Percentiles rank a stretch among this genome's conserved stretches.
phyloP scores from a whole-genome alignment of 2,888 invertebrate genomes.

The Pseudeuparius sepicola region DNA sequence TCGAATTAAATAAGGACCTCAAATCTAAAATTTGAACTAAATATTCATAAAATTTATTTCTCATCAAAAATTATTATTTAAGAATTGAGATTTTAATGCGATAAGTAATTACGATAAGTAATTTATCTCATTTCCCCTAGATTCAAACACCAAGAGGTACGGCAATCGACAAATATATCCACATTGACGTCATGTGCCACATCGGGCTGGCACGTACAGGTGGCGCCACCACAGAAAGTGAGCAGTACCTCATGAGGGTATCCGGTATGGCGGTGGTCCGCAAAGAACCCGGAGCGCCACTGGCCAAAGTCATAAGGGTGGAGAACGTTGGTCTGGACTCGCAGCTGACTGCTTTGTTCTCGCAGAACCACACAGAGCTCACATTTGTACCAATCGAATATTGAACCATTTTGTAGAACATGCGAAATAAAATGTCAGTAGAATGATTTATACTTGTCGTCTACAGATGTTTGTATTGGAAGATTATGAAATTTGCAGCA shows the following conservation, averaged over 20 bases:
- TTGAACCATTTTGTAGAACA: conserved; percentile 4
- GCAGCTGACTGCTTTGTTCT: conserved; percentile 55
- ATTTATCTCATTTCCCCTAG: conserved; percentile 26
- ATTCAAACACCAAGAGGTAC: conserved; percentile 32
- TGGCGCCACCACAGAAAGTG: conserved; percentile 46
- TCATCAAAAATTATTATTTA: too few species aligned
- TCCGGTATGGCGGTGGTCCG: conserved; percentile 56
- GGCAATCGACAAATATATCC: conserved; percentile 54
- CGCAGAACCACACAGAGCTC: conserved; percentile 54
- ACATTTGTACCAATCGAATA: conserved; percentile 46
- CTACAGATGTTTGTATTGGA: too few species aligned
- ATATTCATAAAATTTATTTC: too few species aligned
- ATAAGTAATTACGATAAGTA: too few species aligned
- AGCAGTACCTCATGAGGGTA: conserved; percentile 55
- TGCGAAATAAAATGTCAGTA: too few species aligned
- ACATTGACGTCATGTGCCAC: conserved; percentile 59
- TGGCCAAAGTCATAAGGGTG: conserved; percentile 49
- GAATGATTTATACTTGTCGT: too few species aligned
- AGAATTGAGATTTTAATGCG: too few species aligned
- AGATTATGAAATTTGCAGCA: too few species aligned
- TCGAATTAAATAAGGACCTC: too few species aligned
- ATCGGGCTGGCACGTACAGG: conserved; percentile 51
- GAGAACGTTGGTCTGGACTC: conserved; percentile 61
- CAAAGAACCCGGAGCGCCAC: conserved; percentile 47
- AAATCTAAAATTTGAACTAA: too few species aligned